phyloP scores from a whole-genome alignment of 2,113 vertebrate species.

The Xyliphius kryptos region DNA sequence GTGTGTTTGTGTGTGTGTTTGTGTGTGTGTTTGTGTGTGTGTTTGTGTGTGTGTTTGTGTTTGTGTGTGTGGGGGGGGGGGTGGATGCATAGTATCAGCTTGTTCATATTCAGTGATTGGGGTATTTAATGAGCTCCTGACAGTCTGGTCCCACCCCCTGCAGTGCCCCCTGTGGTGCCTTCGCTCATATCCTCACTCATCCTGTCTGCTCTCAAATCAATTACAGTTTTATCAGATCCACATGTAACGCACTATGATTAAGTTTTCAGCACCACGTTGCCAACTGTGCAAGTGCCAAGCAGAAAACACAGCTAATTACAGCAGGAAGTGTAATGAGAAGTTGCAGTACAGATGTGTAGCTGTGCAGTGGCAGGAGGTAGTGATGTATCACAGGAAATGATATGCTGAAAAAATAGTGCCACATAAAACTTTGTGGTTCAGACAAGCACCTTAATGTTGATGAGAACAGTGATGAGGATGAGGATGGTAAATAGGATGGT shows the following conservation, averaged over 20 bases:
- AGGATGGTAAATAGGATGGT: no score
- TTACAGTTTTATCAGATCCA: slow-evolving; percentile 72
- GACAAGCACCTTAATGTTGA: no score
- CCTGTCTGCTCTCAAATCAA: slow-evolving; percentile 73
- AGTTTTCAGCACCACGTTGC: slow-evolving; percentile 59
- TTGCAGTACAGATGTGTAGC: slow-evolving; percentile 55
- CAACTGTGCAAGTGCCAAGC: slow-evolving; percentile 51
- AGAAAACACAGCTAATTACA: slow-evolving; percentile 60
- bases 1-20: no score
- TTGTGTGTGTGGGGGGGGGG: not conserved
- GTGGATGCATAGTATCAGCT: slow-evolving; percentile 56
- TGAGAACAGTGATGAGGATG: no score
- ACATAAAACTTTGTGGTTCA: no score
- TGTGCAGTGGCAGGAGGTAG: slow-evolving; percentile 25
- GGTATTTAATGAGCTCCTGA: slow-evolving; percentile 67
- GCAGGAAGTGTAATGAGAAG: slow-evolving; percentile 64
- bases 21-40: no score
- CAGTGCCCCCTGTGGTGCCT: slow-evolving; percentile 30
- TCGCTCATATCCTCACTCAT: slow-evolving; percentile 69
- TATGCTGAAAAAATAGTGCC: no score
- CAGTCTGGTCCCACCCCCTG: slow-evolving; percentile 54
- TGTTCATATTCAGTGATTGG: slow-evolving; percentile 55
- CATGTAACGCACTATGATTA: slow-evolving; percentile 68
- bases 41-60: not conserved
- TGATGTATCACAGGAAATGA: no score